phyloP scores from a whole-genome alignment of 2,797 vertebrate genomes.

The Coregonus suidteri region DNA sequence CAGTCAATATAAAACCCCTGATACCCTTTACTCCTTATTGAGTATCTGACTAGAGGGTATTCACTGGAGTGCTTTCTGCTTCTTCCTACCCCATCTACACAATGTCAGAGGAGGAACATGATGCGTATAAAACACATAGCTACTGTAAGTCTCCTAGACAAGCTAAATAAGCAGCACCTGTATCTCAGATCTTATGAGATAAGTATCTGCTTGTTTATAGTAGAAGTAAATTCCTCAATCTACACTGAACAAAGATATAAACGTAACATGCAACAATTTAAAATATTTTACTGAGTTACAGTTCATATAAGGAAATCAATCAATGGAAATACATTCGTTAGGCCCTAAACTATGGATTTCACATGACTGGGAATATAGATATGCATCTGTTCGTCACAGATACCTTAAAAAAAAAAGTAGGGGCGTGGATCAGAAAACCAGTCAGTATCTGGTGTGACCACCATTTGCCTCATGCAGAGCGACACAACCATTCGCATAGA shows the following conservation, averaged over 20 bases:
- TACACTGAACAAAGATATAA: too few relatives aligned
- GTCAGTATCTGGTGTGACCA: too few relatives aligned
- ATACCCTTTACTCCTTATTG: conserved; percentile 21
- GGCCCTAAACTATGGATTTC: too few relatives aligned
- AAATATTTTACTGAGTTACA: too few relatives aligned
- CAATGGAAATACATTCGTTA: neutral
- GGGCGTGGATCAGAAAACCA: too few relatives aligned
- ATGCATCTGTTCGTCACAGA: too few relatives aligned
- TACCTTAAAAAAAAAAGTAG: too few relatives aligned
- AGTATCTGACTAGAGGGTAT: conserved; percentile 15
- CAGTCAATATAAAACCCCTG: conserved; percentile 7
- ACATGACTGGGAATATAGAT: too few relatives aligned
- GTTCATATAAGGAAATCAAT: neutral
- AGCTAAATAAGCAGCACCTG: conserved; percentile 19
- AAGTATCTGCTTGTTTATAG: neutral
- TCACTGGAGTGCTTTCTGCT: conserved; percentile 6
- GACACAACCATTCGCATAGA: too few relatives aligned
- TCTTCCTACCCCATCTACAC: conserved; percentile 15
- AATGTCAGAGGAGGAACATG: conserved; percentile 34
- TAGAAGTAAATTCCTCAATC: too few relatives aligned
- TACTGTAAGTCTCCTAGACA: neutral
- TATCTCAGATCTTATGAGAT: conserved; percentile 15
- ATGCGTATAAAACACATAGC: conserved; percentile 31
- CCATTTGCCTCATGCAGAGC: too few relatives aligned
- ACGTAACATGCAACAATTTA: too few relatives aligned